A percentile compares a stretch with the other conserved stretches of the same genome.
phyloP scores from a whole-genome alignment of 1,140 invertebrate species.

The Micrasema minimum region DNA sequence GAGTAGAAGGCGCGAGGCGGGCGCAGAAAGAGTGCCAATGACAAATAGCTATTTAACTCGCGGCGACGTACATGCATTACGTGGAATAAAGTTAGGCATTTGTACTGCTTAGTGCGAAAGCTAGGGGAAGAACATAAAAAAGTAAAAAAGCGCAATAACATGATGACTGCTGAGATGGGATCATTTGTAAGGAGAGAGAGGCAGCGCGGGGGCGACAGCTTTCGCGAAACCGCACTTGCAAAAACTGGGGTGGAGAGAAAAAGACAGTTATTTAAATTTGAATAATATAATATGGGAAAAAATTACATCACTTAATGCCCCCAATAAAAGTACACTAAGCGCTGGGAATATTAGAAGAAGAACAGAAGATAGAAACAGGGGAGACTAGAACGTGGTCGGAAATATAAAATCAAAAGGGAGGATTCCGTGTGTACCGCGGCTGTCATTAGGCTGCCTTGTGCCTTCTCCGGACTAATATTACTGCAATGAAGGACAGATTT shows the following conservation, averaged over 20 bases:
- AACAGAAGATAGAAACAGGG: slow-evolving; percentile 64
- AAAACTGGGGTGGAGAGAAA: slow-evolving; percentile 50
- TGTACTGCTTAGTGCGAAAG: slow-evolving; percentile 54
- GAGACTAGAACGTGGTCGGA: slow-evolving; percentile 64
- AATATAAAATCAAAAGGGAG: slow-evolving; percentile 65
- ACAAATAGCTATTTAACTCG: slow-evolving; percentile 55
- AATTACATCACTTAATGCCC: slow-evolving; percentile 71
- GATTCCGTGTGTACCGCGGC: slow-evolving; percentile 60
- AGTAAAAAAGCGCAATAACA: slow-evolving; percentile 58
- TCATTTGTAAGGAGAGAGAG: slow-evolving; percentile 47
- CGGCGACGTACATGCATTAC: slow-evolving; percentile 53
- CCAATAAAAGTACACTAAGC: slow-evolving; percentile 69
- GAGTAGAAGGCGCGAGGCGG: slow-evolving; percentile 24
- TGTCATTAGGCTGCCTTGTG: slow-evolving; percentile 62
- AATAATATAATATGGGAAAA: slow-evolving; percentile 70
- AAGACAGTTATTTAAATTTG: slow-evolving; percentile 70
- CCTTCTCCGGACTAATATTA: slow-evolving; percentile 58
- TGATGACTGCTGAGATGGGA: slow-evolving; percentile 49
- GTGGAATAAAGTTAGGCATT: slow-evolving; percentile 51
- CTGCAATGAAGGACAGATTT: slow-evolving; percentile 49
- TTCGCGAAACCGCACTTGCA: slow-evolving; percentile 21
- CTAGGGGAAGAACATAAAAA: slow-evolving; percentile 62
- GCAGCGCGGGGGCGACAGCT: slow-evolving; percentile 31
- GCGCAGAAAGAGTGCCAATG: slow-evolving; percentile 47
- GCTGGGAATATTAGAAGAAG: slow-evolving; percentile 65